Conservation (phyloP, 2,888 invertebrate genomes). For the Escarpia spicata region DNA sequence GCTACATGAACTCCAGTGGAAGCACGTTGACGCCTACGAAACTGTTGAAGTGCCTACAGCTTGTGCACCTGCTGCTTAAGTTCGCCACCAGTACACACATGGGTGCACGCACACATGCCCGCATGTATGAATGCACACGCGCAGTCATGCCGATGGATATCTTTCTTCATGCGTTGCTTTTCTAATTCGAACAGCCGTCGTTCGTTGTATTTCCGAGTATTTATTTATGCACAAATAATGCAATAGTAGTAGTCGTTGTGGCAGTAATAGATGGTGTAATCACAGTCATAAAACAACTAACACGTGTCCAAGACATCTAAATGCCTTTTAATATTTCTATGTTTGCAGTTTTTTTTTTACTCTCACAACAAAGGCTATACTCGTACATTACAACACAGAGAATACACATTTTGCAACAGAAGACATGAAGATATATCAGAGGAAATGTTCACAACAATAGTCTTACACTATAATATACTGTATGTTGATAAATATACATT, state of each 20-base stretch:
- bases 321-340: background rate
- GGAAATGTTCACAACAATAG: background rate
- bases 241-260: background rate
- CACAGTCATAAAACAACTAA: background rate
- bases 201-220: background rate
- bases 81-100: background rate
- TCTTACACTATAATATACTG: background rate
- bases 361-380: background rate
- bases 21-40: background rate
- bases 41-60: background rate
- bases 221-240: constrained; percentile 16
- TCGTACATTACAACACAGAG: background rate
- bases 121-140: background rate
- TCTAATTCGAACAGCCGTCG: background rate
- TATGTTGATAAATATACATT: background rate
- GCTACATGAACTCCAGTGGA: background rate
- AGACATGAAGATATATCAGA: background rate
- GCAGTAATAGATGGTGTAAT: background rate
- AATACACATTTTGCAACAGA: background rate
- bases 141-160: background rate
- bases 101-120: background rate
- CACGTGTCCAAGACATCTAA: constrained; percentile 1
- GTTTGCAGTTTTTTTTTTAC: background rate
- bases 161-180: constrained; percentile 6
- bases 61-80: background rate